Evolutionary conservation across 2,888 invertebrate species (phyloP).

Genomic region (Acronicta leporina): DNA sequence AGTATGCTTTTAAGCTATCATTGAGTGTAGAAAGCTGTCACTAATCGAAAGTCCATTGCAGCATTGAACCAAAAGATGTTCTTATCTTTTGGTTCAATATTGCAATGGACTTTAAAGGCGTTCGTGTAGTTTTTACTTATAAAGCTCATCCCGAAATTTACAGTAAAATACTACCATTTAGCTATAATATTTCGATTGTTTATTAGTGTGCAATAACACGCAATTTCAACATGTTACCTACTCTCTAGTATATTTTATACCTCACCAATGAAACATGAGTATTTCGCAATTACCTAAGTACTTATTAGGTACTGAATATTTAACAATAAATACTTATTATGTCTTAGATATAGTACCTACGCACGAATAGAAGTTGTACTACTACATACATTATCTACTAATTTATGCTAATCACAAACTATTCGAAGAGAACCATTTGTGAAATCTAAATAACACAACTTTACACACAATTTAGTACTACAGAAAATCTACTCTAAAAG

Average conservation of each 20-base stretch:
- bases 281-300: too few relatives aligned
- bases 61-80: slow-evolving; percentile 17
- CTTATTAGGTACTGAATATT: too few relatives aligned
- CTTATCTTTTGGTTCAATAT: too few relatives aligned
- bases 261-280: too few relatives aligned
- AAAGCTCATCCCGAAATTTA: neutral
- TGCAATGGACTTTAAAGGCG: neutral
- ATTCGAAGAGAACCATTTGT: neutral
- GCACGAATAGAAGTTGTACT: too few relatives aligned
- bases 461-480: slow-evolving; percentile 7
- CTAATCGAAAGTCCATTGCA: slow-evolving; percentile 13
- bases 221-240: too few relatives aligned
- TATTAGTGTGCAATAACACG: too few relatives aligned
- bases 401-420: neutral
- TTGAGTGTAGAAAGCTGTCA: neutral
- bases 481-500: slow-evolving; percentile 19
- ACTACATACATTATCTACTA: neutral
- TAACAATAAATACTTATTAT: too few relatives aligned
- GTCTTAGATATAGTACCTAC: too few relatives aligned
- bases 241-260: too few relatives aligned
- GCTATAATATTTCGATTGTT: too few relatives aligned
- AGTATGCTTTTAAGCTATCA: slow-evolving; percentile 6
- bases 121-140: neutral
- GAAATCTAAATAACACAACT: slow-evolving; percentile 10
- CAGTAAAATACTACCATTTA: too few relatives aligned